Conservation (phyloP, 1,140 invertebrate species). For the Bombus superbus region DNA sequence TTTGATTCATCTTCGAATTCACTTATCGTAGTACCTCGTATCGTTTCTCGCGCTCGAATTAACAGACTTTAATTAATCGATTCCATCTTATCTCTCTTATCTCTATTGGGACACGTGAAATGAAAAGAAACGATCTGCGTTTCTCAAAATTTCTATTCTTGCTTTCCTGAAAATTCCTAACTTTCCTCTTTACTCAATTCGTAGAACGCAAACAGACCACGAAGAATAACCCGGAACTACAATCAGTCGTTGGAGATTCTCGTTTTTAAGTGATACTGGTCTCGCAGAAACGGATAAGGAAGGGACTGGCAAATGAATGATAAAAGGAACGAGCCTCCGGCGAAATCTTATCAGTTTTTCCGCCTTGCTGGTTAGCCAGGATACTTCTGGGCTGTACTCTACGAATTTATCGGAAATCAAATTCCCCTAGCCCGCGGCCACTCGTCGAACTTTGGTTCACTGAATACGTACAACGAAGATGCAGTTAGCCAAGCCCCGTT, state of each 20-base stretch:
- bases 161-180: not conserved
- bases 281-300: not conserved
- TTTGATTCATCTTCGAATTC: not conserved
- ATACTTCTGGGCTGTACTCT: constrained; percentile 16
- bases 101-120: too few relatives aligned
- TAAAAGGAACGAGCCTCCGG: not conserved
- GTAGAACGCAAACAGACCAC: not conserved
- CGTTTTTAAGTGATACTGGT: constrained; percentile 2
- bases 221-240: not conserved
- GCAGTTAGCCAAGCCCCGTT: constrained; percentile 45
- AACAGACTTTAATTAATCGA: not conserved
- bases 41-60: too few relatives aligned
- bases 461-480: constrained; percentile 50
- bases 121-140: not conserved
- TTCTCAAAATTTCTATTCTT: too few relatives aligned
- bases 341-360: constrained; percentile 51
- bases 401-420: constrained; percentile 60
- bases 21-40: too few relatives aligned
- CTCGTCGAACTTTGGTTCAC: constrained; percentile 45
- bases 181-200: too few relatives aligned
- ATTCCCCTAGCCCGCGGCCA: constrained; percentile 44
- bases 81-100: too few relatives aligned
- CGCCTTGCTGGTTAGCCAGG: not conserved
- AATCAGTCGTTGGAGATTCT: not conserved
- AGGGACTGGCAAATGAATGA: constrained; percentile 11